Percentiles rank a stretch among this genome's conserved stretches.
Conservation (phyloP, 2,113 vertebrate species). For the Pan paniscus region DNA sequence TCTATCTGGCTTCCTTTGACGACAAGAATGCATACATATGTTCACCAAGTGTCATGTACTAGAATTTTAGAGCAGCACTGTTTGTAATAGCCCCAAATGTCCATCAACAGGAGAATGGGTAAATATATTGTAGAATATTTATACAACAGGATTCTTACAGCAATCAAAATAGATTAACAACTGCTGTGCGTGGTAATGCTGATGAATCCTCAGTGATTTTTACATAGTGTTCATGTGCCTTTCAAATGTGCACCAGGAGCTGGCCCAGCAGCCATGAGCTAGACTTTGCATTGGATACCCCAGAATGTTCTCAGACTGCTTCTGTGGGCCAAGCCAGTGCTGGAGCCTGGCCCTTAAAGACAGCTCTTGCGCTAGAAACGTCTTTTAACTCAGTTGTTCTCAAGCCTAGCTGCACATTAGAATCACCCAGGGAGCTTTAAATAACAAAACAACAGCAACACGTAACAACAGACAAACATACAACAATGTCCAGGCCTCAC, state of each 20-base stretch:
- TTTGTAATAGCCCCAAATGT: too few species aligned
- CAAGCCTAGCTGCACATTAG: not conserved
- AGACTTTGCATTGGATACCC: not conserved
- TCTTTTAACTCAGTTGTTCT: not conserved
- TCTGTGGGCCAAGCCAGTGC: not conserved
- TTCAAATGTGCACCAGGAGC: not conserved
- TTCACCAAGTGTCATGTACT: not conserved
- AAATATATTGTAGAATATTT: not conserved
- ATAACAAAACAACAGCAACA: not conserved
- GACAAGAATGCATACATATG: accelerated
- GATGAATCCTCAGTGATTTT: not conserved
- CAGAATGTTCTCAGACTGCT: not conserved
- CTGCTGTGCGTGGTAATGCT: accelerated
- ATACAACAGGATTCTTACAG: not conserved
- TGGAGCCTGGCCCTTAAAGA: not conserved
- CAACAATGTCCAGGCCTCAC: accelerated
- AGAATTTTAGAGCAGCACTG: not conserved
- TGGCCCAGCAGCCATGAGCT: not conserved
- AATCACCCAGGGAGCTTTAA: not conserved
- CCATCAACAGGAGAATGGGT: not conserved
- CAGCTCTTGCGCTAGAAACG: not conserved
- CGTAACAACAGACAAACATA: not conserved
- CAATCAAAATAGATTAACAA: not conserved
- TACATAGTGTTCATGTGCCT: not conserved
- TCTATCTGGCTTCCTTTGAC: not conserved